phyloP scores from a whole-genome alignment of 2,888 invertebrate genomes.

The Dendrolimus pini region DNA sequence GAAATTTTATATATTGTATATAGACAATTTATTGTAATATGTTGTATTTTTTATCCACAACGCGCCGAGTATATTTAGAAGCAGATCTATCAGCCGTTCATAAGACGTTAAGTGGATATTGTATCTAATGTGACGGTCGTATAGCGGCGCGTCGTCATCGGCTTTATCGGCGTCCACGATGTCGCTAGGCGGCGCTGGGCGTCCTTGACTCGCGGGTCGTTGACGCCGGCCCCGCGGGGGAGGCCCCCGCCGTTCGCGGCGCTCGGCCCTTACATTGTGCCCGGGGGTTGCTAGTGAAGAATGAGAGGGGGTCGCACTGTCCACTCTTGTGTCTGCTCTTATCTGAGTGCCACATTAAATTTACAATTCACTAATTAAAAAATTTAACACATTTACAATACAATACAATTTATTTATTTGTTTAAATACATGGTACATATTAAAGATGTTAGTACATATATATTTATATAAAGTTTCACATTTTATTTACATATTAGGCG shows the following conservation, averaged over 20 bases:
- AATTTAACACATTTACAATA: no score
- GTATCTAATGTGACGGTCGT: neutral
- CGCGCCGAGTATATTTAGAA: no score
- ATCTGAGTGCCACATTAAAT: no score
- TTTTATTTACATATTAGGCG: no score
- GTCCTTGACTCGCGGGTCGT: constrained; percentile 62
- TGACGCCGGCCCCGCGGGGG: constrained; percentile 55
- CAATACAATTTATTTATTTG: no score
- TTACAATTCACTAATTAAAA: no score
- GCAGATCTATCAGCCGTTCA: no score
- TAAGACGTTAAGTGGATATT: neutral
- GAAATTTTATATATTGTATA: constrained; percentile 12
- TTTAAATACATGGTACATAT: no score
- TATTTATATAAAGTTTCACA: no score
- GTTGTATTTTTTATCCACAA: no score
- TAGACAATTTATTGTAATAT: constrained; percentile 5
- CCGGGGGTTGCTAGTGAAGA: constrained; percentile 29
- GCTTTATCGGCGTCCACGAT: constrained; percentile 19
- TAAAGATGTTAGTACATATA: no score
- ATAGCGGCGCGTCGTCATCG: constrained; percentile 4
- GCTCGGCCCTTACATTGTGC: constrained; percentile 49
- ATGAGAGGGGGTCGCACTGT: constrained; percentile 19
- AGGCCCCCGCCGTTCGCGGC: constrained; percentile 23
- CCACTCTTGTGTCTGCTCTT: constrained; percentile 14
- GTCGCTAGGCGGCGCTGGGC: constrained; percentile 35